Base-by-base conservation (phyloP, 2,113 vertebrate genomes). In the Chaetorhynchus papuensis region DNA sequence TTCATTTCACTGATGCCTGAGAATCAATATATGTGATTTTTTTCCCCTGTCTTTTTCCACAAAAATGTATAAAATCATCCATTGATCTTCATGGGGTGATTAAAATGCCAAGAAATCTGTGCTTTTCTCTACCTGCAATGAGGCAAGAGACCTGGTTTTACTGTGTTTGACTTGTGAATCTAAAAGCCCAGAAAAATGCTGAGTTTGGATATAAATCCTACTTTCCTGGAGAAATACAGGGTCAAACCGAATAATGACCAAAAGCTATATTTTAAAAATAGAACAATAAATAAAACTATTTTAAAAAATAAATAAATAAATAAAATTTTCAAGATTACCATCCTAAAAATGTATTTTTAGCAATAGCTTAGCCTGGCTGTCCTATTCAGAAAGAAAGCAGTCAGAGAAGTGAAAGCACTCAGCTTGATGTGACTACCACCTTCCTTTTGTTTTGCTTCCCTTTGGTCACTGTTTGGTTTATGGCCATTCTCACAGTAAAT, bases 81-180 rank as follows among this genome's bases (percentile, higher is more conserved):
- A 94, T 91, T 96, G 87, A 70, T 95, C 88, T 92, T 94, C 45
- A 79, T 21, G 37, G 52, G 17, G 65, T 53, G n/a, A 81, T 83
- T 93, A 77, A 90, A 95, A 91, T 68, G 47, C 68, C 56, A 74
- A 79, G 74, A 87, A 59, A 86, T 65, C 39, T 35, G 49, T 69
- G 18, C 15, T 33, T 83, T 91, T 83, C 45, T 56, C 26, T 53
- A 23, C 15, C 45, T 64, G 22, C 42, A 82, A 20, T 45, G 13
- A 76, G 6, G 16, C 37, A 37, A 60, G 37, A 60, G 41, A 49
- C 6, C 30, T 76, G 30, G 5, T 26, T 89, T 92, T 75, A 85
- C 31, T 26, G 19, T 45, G 35, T 77, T 81, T 83, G 60, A 39
- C 16, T 68, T 66, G 16, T 72, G 71, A 77, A 54, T 81, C n/a